Conservation (phyloP, 2,113 vertebrate genomes). For the Pelusios castaneus region DNA sequence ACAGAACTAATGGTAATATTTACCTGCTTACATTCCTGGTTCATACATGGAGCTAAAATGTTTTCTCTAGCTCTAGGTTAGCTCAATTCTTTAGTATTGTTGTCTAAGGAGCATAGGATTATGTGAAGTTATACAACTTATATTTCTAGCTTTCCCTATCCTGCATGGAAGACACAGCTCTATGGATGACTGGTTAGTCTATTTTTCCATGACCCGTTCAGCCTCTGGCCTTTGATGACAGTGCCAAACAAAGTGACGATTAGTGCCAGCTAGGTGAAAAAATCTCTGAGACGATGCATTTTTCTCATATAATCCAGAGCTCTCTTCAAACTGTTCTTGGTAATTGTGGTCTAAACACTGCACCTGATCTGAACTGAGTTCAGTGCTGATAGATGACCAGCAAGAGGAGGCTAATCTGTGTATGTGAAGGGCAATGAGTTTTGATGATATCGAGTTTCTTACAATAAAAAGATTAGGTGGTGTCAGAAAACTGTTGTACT, state of each 20-base stretch:
- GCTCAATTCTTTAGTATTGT: neutral
- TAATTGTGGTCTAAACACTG: neutral
- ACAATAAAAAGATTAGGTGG: neutral
- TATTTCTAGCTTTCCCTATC: neutral
- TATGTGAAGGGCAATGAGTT: neutral
- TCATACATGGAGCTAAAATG: neutral
- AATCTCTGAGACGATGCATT: neutral
- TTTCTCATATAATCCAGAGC: neutral
- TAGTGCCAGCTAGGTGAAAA: neutral
- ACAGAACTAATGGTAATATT: neutral
- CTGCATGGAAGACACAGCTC: neutral
- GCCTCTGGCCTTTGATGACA: neutral
- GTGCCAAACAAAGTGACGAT: constrained; percentile 13
- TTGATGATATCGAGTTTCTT: neutral
- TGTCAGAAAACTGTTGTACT: neutral
- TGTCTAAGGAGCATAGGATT: neutral
- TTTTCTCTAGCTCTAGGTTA: neutral
- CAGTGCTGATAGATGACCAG: neutral
- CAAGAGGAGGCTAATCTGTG: neutral
- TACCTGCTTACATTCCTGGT: neutral
- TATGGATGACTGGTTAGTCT: neutral
- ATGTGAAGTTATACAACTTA: neutral
- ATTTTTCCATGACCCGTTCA: neutral
- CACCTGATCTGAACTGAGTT: neutral
- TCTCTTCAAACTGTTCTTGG: neutral